Evolutionary conservation across 2,888 invertebrate species (phyloP).

Genomic region (Chloroclysta siterata): DNA sequence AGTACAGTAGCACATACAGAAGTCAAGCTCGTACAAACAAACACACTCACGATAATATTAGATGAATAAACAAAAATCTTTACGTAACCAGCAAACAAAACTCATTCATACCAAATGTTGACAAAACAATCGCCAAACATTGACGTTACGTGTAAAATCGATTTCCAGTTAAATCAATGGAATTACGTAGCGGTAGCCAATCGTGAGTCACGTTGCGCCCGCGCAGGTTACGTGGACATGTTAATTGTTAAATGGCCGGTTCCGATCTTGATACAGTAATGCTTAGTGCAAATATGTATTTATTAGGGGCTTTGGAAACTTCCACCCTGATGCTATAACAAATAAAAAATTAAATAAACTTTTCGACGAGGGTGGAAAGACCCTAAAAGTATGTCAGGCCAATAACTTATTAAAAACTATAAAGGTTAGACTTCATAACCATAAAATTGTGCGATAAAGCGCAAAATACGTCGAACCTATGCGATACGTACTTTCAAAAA

Average conservation of each 20-base stretch:
- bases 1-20: conserved; percentile 29
- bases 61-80: conserved; percentile 38
- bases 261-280: conserved; percentile 38
- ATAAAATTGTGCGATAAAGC: too few relatives aligned
- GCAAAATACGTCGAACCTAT: too few relatives aligned
- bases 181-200: conserved; percentile 33
- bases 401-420: too few relatives aligned
- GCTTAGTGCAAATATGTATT: conserved; percentile 24
- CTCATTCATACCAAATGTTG: conserved; percentile 45
- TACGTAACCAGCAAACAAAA: conserved; percentile 35
- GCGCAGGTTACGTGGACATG: conserved; percentile 58
- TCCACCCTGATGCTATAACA: background rate
- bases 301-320: conserved; percentile 2
- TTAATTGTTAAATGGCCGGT: conserved; percentile 62
- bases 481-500: too few relatives aligned
- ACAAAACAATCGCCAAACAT: conserved; percentile 53
- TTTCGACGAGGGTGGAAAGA: too few relatives aligned
- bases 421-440: too few relatives aligned
- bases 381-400: too few relatives aligned
- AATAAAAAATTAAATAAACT: background rate
- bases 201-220: conserved; percentile 67
- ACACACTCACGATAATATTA: conserved; percentile 32
- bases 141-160: conserved; percentile 50
- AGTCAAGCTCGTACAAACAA: conserved; percentile 20
- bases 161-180: conserved; percentile 46